Conservation (phyloP, 2,888 invertebrate genomes). For the Sarcophaga carnaria region DNA sequence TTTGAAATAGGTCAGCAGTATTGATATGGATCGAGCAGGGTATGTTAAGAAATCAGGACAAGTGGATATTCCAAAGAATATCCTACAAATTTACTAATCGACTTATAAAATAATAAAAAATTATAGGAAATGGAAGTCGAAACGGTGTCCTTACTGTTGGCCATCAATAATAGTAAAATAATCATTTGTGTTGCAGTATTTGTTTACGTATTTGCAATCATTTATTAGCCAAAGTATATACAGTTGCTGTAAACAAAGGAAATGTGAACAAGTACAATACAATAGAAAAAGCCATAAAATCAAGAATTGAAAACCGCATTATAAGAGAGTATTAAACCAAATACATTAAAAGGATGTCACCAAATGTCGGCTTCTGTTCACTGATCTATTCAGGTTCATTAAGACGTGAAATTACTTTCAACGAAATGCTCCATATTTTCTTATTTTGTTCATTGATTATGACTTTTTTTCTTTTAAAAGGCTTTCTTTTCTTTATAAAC, state of each 20-base stretch:
- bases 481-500: background rate
- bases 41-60: no score
- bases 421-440: slow-evolving; percentile 31
- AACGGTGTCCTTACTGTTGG: background rate
- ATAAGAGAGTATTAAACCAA: background rate
- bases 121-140: background rate
- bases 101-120: slow-evolving; percentile 34
- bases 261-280: slow-evolving; percentile 35
- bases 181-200: background rate
- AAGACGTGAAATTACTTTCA: slow-evolving; percentile 78
- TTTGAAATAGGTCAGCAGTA: no score
- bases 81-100: no score
- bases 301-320: background rate
- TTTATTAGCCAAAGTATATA: slow-evolving; percentile 47
- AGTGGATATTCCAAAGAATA: no score
- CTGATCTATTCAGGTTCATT: slow-evolving; percentile 69
- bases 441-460: slow-evolving; percentile 54
- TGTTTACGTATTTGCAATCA: slow-evolving; percentile 57
- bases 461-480: background rate
- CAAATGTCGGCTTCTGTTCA: slow-evolving; percentile 71
- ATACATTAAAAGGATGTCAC: slow-evolving; percentile 60
- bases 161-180: background rate
- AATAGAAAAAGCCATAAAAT: slow-evolving; percentile 45
- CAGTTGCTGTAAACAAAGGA: slow-evolving; percentile 6
- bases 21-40: no score